Conservation (phyloP, 2,797 vertebrate genomes). For the Labeo calbasu region DNA sequence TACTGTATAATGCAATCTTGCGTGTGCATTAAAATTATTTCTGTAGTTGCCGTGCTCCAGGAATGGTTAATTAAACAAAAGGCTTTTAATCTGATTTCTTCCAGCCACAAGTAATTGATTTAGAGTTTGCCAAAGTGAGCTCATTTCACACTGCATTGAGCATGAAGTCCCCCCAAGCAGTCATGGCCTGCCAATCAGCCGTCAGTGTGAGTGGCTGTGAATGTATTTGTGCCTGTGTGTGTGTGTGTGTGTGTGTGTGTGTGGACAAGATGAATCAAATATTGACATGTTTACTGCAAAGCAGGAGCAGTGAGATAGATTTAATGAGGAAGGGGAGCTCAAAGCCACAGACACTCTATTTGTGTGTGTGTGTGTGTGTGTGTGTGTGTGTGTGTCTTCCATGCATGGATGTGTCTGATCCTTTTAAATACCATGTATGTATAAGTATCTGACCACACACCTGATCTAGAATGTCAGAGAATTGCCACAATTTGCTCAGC, state of each 20-base stretch:
- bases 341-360: slow-evolving; percentile 5
- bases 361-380: not conserved
- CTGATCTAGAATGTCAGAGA: slow-evolving; percentile 90
- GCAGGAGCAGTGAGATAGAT: slow-evolving; percentile 59
- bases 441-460: slow-evolving; percentile 69
- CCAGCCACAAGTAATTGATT: slow-evolving; percentile 65
- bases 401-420: not conserved
- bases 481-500: slow-evolving; percentile 91
- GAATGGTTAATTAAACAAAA: slow-evolving; percentile 64
- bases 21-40: slow-evolving; percentile 20
- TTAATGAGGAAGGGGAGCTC: slow-evolving; percentile 66
- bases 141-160: slow-evolving; percentile 74
- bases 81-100: slow-evolving; percentile 55
- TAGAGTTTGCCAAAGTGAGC: slow-evolving; percentile 67
- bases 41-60: slow-evolving; percentile 44
- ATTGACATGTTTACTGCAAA: slow-evolving; percentile 70
- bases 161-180: slow-evolving; percentile 60
- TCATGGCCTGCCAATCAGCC: slow-evolving; percentile 66
- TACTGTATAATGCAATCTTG: slow-evolving; percentile 17
- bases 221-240: slow-evolving; percentile 39
- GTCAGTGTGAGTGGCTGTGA: slow-evolving; percentile 31
- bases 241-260: slow-evolving; percentile 41
- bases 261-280: slow-evolving; percentile 61
- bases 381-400: not conserved
- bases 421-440: not conserved